Evolutionary conservation across 1,140 invertebrate genomes (phyloP), one percentile per base, ranked within the genome.

Genomic region (Atta cephalotes): DNA sequence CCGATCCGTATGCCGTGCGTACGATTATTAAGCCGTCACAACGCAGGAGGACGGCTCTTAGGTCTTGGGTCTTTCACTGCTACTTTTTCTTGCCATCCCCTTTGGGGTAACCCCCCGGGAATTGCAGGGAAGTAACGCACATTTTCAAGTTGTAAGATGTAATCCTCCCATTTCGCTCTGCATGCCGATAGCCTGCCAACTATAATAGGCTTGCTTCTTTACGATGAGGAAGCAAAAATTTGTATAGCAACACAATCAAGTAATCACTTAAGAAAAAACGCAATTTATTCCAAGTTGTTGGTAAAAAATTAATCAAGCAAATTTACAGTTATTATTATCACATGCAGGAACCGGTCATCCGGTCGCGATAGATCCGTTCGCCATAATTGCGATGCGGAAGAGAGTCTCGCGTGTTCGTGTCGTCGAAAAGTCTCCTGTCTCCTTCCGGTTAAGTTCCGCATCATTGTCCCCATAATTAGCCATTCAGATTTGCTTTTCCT

Each of bases 381-480:
- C 53, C 63, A 60, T 86, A 90, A 90, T 91, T 87, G 86, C 89
- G 84, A 91, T 91, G 90, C 90, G 89, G 89, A 91, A 91, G 84
- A 90, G 87, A 86, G 49, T 72, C 25, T 49, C 90, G 78, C 66
- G 66, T 25, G 21, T n/a, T 53, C 62, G 80, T 62, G 66, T 53
- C 82, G 77, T 76, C 86, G 79, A 45, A 87, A 80, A 84, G 71
- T 76, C 87, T 77, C 85, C 70, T 65, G 76, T 88, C 86, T 80
- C 65, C 90, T 92, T 94, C 93, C 94, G 92, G 92, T 63, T 70
- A 66, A 88, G 91, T 93, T 93, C 93, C 92, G 93, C 90, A 89
- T 93, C 91, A 93, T 94, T 94, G 94, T 94, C 87, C 81, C 88
- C 72, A 84, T 91, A 90, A 94, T 94, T 94, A 94, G 87, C 91